Evolutionary conservation across 2,113 vertebrate genomes (phyloP), one percentile per base, ranked within the genome.

Genomic region (Nibea coibor): DNA sequence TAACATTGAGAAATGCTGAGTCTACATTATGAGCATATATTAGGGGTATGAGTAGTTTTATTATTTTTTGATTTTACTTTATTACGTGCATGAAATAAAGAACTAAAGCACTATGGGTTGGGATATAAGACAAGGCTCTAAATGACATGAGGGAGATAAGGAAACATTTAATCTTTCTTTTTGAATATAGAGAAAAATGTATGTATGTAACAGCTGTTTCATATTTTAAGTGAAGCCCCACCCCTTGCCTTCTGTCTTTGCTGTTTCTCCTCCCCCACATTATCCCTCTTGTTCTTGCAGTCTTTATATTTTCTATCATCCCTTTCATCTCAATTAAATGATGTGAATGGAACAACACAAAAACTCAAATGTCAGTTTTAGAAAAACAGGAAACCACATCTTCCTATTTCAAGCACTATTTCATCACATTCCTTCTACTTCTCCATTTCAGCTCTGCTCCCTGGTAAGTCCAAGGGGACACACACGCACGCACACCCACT

Each of bases 401-500:
- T 53, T 58, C 17, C n/a, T 64, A 22, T 78, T 45, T 4, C 66
- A 14, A 9, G 43, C 6, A 51, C 14, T 35, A 47, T 73, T 84
- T 76, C 5, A 62, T 8, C 20, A 82, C 75, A 89, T 72, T 82
- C 71, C 59, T 65, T 39, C 10, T 67, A 20, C 39, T 54, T 53
- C 48, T 73, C 58, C 48, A 53, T 54, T 71, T 45, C 16, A 56
- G 35, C 62, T 45, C 42, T 31, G 2, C 14, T 68, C 59, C 70
- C 45, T 51, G 65, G 15, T 42, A 50, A 45, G 20, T 59, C 53
- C 59, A 10, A 11, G 43, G 12, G 43, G 12, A 6, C 28, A 54
- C 51, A 24, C 39, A 10, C 68, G 39, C 20, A 42, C 26, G 50
- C 45, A 42, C 19, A 3, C 17, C 57, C 26, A 50, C 24, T 17